A percentile compares a stretch with the other conserved stretches of the same genome.
phyloP scores from a whole-genome alignment of 2,113 vertebrate genomes.

The Hepsetus odoe region DNA sequence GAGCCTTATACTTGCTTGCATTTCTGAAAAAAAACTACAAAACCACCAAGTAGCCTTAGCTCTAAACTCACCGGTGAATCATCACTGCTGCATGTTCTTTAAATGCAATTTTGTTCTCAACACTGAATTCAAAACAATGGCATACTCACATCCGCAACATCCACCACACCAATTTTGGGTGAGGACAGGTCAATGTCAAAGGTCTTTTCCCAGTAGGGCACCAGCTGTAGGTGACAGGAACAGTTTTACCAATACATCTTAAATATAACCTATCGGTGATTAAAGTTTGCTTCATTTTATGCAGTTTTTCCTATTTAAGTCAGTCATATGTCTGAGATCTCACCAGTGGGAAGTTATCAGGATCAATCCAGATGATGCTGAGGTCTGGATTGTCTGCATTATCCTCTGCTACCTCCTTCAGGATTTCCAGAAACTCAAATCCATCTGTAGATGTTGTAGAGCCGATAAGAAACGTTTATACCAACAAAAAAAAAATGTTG shows the following conservation, averaged over 20 bases:
- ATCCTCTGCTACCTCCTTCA: slow-evolving; percentile 88
- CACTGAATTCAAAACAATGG: background rate
- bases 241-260: background rate
- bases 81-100: no score
- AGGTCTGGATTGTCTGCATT: slow-evolving; percentile 88
- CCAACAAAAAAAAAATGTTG: background rate
- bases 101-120: no score
- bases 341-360: slow-evolving; percentile 90
- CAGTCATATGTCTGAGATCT: slow-evolving; percentile 7
- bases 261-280: background rate
- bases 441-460: slow-evolving; percentile 74
- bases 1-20: no score
- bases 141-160: slow-evolving; percentile 86
- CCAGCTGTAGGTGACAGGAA: slow-evolving; percentile 71
- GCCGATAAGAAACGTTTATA: background rate
- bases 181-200: slow-evolving; percentile 84
- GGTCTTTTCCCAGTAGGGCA: slow-evolving; percentile 91
- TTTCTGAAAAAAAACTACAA: no score
- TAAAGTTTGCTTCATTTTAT: background rate
- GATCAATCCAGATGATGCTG: slow-evolving; percentile 93
- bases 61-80: no score
- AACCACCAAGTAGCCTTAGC: no score
- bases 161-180: slow-evolving; percentile 88
- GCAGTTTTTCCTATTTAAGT: background rate
- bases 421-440: slow-evolving; percentile 87